Base-by-base conservation (phyloP, 2,113 vertebrate species). In the Porphyrio hochstetteri region DNA sequence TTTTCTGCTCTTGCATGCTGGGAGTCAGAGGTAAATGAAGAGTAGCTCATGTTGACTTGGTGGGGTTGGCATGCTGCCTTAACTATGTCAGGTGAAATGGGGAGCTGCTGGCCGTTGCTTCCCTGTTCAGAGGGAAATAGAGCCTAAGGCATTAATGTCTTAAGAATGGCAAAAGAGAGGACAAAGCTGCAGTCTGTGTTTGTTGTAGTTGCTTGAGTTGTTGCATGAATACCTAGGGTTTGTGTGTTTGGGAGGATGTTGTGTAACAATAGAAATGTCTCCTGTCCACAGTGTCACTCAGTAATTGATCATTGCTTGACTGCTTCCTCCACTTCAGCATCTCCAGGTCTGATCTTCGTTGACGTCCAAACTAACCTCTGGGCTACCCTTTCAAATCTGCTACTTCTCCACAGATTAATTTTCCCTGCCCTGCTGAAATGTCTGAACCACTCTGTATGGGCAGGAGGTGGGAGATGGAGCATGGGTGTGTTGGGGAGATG, bases 381-480 rank as follows among this genome's bases (percentile, higher is more conserved):
- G 76, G 17, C 16, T 27, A 7, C 20, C 1, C 9, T 75, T 64
- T 28, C n/a, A 42, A 7, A 36, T 24, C 35, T 71, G 6, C 7
- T 75, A 0, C 35, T 53, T 68, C 53, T 60, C 53, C 70, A 56
- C 3, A 75, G 12, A 8, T 64, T 28, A 35, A 63, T 7, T 38
- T 33, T 13, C 27, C 27, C 13, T 38, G 48, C 11, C 2, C 5
- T 46, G 44, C 38, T 85, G 44, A 67, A 44, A 20, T 5, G 15
- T 28, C 60, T 21, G 72, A 83, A n/a, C 20, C 4, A 12, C 28
- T 52, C 0, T 0, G 14, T 14, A 24, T 9, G 44, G 48, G 14
- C 3, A 2, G n/a, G 23, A 33, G 0, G 4, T 24, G 13, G 13
- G 25, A 52, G 23, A 18, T 4, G 28, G 27, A 46, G 36, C 21